A percentile compares a stretch with the other conserved stretches of the same genome.
phyloP scores from a whole-genome alignment of 1,140 invertebrate species.

The Ephestia elutella region DNA sequence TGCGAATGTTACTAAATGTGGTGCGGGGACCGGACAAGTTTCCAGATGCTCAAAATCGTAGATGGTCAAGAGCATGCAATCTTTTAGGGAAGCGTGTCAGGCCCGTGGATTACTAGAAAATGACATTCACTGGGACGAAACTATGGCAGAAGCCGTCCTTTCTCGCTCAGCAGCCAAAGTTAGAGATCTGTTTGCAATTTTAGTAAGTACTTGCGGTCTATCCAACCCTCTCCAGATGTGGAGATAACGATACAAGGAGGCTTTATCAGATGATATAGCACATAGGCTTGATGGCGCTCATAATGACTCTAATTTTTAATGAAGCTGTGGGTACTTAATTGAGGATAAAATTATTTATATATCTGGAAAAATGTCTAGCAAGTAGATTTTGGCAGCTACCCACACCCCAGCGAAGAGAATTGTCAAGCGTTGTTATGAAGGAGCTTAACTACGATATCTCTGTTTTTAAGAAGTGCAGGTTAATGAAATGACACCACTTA shows the following conservation, averaged over 20 bases:
- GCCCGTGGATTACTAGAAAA: slow-evolving; percentile 29
- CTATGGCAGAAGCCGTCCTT: slow-evolving; percentile 49
- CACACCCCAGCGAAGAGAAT: slow-evolving; percentile 30
- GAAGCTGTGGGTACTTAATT: slow-evolving; percentile 29
- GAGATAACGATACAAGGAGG: slow-evolving; percentile 55
- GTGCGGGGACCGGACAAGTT: slow-evolving; percentile 68
- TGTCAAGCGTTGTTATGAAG: slow-evolving; percentile 29
- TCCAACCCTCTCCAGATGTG: slow-evolving; percentile 60
- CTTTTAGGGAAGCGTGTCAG: slow-evolving; percentile 51
- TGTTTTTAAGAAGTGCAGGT: too few species aligned
- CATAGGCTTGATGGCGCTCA: slow-evolving; percentile 38
- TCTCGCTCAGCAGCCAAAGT: slow-evolving; percentile 41
- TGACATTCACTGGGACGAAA: slow-evolving; percentile 64
- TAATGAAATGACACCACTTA: too few species aligned
- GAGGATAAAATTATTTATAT: slow-evolving; percentile 24
- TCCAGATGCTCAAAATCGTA: slow-evolving; percentile 63
- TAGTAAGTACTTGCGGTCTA: slow-evolving; percentile 46
- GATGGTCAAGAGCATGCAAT: slow-evolving; percentile 47
- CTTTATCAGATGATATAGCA: slow-evolving; percentile 53
- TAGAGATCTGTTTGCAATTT: background rate
- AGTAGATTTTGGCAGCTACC: slow-evolving; percentile 49
- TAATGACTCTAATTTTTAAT: slow-evolving; percentile 32
- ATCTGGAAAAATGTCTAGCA: too few species aligned
- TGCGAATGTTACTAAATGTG: slow-evolving; percentile 55
- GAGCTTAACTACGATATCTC: too few species aligned